phyloP scores from a whole-genome alignment of 1,140 invertebrate genomes.

The Eciton burchellii region DNA sequence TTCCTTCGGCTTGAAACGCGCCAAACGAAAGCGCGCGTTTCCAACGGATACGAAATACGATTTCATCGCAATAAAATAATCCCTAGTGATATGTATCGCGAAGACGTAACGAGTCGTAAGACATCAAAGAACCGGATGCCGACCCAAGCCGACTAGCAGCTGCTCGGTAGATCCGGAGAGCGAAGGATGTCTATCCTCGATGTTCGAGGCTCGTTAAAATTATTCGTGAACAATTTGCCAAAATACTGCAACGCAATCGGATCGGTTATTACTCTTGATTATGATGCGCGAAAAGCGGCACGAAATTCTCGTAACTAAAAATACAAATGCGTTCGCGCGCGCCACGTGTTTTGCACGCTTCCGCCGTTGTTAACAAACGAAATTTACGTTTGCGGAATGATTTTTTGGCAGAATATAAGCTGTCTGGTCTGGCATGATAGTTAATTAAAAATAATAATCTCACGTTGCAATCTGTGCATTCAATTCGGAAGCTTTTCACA shows the following conservation, averaged over 20 bases:
- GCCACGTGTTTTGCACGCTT: not conserved
- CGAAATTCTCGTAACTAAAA: not conserved
- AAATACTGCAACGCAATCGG: not conserved
- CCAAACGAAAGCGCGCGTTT: not conserved
- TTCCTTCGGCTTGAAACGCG: not conserved
- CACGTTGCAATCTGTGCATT: not conserved
- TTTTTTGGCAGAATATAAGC: slow-evolving; percentile 14
- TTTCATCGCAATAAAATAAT: slow-evolving; percentile 66
- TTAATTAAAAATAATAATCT: slow-evolving; percentile 22
- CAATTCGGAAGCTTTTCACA: not conserved
- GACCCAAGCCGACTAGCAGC: slow-evolving; percentile 61
- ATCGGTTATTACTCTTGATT: slow-evolving; percentile 9
- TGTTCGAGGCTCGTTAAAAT: slow-evolving; percentile 20
- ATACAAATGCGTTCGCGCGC: not conserved
- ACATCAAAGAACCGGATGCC: slow-evolving; percentile 66
- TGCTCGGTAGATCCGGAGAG: no score
- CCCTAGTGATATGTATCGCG: slow-evolving; percentile 42
- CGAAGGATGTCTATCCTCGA: slow-evolving; percentile 18
- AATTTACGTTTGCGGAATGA: not conserved
- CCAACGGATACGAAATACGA: not conserved
- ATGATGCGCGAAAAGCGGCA: not conserved
- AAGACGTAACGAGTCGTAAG: slow-evolving; percentile 51
- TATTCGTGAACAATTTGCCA: not conserved
- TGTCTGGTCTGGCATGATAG: not conserved
- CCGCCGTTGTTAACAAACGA: not conserved